phyloP scores from a whole-genome alignment of 2,888 invertebrate species.

The Stenodema calcarata region DNA sequence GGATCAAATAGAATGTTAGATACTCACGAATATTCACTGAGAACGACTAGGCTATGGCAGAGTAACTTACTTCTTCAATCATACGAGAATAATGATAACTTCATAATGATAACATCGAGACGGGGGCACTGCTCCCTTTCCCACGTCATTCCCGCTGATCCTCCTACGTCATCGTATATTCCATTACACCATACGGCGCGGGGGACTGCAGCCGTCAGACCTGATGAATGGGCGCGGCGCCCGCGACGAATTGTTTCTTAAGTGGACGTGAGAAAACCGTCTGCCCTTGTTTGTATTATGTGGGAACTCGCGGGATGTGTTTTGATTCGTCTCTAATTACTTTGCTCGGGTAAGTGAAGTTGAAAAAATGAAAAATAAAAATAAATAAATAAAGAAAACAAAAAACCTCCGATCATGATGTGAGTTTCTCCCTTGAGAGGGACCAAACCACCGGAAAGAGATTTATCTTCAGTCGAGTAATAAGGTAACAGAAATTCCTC shows the following conservation, averaged over 20 bases:
- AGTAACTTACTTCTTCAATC: too few relatives aligned
- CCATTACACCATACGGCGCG: not conserved
- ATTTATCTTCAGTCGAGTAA: not conserved
- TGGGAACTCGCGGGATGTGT: not conserved
- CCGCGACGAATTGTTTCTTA: not conserved
- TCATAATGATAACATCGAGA: not conserved
- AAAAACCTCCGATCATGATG: not conserved
- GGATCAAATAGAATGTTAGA: too few relatives aligned
- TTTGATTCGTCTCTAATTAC: not conserved
- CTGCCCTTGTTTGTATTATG: not conserved
- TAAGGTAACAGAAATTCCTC: not conserved
- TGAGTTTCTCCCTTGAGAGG: not conserved
- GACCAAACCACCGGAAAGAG: not conserved
- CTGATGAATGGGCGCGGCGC: not conserved
- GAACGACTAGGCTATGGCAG: too few relatives aligned
- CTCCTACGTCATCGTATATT: not conserved
- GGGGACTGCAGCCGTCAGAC: not conserved
- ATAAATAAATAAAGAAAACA: not conserved
- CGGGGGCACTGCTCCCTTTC: not conserved
- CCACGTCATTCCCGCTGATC: not conserved
- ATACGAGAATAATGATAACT: too few relatives aligned
- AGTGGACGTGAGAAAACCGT: conserved; percentile 3
- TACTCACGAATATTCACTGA: too few relatives aligned
- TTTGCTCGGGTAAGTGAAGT: too few relatives aligned
- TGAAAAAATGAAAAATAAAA: too few relatives aligned